Evolutionary conservation across 1,140 invertebrate species (phyloP).

Genomic region (Sweltsa coloradensis): DNA sequence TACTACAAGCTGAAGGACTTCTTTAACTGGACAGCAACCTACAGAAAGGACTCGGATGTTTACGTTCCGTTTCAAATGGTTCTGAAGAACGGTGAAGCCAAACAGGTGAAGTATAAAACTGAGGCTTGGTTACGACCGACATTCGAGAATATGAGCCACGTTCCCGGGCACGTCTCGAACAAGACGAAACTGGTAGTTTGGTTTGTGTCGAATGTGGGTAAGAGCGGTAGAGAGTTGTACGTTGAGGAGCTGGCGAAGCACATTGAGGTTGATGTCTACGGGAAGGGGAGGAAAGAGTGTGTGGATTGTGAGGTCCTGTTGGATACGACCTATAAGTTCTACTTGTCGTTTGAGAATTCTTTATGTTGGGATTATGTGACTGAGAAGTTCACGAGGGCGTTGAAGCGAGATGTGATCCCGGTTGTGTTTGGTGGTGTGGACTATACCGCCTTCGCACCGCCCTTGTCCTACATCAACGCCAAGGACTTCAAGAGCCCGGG

Average conservation of each 20-base stretch:
- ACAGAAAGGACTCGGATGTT: no score
- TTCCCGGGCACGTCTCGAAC: no score
- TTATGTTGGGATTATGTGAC: slow-evolving; percentile 48
- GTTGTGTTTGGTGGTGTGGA: slow-evolving; percentile 42
- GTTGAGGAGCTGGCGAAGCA: slow-evolving; percentile 38
- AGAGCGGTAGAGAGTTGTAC: slow-evolving; percentile 39
- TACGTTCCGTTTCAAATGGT: no score
- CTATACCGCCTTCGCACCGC: slow-evolving; percentile 37
- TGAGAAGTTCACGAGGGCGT: slow-evolving; percentile 41
- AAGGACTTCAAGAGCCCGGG: slow-evolving; percentile 35
- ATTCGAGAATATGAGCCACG: no score
- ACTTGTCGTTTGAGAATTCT: slow-evolving; percentile 57
- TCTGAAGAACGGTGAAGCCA: no score
- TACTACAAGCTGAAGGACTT: no score
- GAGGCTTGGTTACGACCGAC: no score
- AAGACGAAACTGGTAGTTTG: slow-evolving; percentile 39
- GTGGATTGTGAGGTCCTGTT: slow-evolving; percentile 31
- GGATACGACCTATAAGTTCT: slow-evolving; percentile 45
- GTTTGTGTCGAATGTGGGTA: slow-evolving; percentile 50
- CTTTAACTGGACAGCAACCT: no score
- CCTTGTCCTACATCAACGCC: slow-evolving; percentile 46
- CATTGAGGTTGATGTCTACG: slow-evolving; percentile 54
- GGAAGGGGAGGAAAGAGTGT: slow-evolving; percentile 24
- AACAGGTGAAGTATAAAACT: no score
- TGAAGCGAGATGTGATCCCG: slow-evolving; percentile 35